Evolutionary conservation across 2,888 invertebrate species (phyloP).

Genomic region (Tryphoninae sp.): DNA sequence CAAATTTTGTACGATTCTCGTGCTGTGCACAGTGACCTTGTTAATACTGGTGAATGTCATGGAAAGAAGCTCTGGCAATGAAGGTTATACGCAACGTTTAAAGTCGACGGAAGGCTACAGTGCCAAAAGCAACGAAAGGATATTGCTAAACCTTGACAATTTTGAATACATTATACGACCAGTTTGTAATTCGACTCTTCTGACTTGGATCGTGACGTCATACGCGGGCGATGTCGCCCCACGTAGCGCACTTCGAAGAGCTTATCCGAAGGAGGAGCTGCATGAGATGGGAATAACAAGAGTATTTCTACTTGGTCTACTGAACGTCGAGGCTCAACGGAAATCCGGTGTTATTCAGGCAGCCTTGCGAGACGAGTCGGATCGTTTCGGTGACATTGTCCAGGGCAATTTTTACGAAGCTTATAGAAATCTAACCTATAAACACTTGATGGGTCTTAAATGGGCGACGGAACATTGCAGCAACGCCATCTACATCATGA

Average conservation of each 20-base stretch:
- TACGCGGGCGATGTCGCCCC: conserved; percentile 88
- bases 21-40: conserved; percentile 43
- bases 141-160: conserved; percentile 60
- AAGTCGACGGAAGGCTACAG: not conserved
- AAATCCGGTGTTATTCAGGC: conserved; percentile 82
- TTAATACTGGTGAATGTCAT: conserved; percentile 57
- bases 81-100: not conserved
- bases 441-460: conserved; percentile 91
- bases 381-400: conserved; percentile 86
- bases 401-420: conserved; percentile 90
- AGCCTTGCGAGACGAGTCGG: conserved; percentile 85
- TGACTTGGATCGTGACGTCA: conserved; percentile 86
- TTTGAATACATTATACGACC: conserved; percentile 65
- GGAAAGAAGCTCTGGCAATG: conserved; percentile 26
- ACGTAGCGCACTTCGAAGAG: conserved; percentile 87
- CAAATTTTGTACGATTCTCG: conserved; percentile 43
- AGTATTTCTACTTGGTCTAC: conserved; percentile 87
- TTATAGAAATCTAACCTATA: conserved; percentile 91
- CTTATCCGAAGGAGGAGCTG: conserved; percentile 85
- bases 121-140: not conserved
- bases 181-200: conserved; percentile 66
- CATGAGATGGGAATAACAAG: conserved; percentile 84
- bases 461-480: conserved; percentile 87
- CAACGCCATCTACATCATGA: conserved; percentile 86
- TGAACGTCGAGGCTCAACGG: conserved; percentile 81